Conservation (phyloP, 2,797 vertebrate species). For the Pseudomugil gertrudae region DNA sequence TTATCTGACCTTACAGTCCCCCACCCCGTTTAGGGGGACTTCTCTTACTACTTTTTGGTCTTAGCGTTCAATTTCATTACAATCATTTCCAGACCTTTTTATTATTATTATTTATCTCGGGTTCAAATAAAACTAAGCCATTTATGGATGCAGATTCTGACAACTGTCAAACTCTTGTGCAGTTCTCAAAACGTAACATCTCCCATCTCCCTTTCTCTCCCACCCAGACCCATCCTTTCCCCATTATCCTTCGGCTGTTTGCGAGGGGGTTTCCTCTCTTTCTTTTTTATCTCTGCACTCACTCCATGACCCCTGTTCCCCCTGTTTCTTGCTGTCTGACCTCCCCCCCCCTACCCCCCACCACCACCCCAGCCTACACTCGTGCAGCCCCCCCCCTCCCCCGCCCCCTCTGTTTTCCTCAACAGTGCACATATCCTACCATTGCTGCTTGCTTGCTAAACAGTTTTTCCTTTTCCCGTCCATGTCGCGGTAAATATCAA, state of each 20-base stretch:
- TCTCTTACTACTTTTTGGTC: constrained; percentile 44
- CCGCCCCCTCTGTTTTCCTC: constrained; percentile 67
- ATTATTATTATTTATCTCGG: constrained; percentile 33
- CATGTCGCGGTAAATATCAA: constrained; percentile 60
- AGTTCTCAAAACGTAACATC: constrained; percentile 67
- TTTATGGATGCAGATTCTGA: constrained; percentile 71
- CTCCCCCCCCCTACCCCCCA: constrained; percentile 61
- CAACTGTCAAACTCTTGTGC: constrained; percentile 68
- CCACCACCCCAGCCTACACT: constrained; percentile 41
- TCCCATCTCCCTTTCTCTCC: constrained; percentile 48
- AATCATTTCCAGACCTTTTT: constrained; percentile 36
- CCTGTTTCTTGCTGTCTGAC: constrained; percentile 85
- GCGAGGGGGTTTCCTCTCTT: constrained; percentile 80
- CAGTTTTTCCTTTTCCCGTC: constrained; percentile 49
- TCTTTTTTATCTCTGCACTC: constrained; percentile 82
- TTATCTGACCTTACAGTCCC: constrained; percentile 77
- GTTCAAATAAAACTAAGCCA: constrained; percentile 65
- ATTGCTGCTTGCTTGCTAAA: constrained; percentile 71
- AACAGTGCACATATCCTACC: constrained; percentile 70
- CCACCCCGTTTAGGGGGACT: constrained; percentile 18
- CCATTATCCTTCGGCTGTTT: constrained; percentile 78
- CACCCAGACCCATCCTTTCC: constrained; percentile 68
- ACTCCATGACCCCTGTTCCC: constrained; percentile 85
- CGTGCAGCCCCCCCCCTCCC: constrained; percentile 68
- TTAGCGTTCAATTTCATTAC: constrained; percentile 42